A percentile compares a stretch with the other conserved stretches of the same genome.
These are phyloP conservation scores for Hemistola chrysoprasaria DNA, from an alignment of 2,888 invertebrate genomes.

Conservation along the genomic window DNA sequence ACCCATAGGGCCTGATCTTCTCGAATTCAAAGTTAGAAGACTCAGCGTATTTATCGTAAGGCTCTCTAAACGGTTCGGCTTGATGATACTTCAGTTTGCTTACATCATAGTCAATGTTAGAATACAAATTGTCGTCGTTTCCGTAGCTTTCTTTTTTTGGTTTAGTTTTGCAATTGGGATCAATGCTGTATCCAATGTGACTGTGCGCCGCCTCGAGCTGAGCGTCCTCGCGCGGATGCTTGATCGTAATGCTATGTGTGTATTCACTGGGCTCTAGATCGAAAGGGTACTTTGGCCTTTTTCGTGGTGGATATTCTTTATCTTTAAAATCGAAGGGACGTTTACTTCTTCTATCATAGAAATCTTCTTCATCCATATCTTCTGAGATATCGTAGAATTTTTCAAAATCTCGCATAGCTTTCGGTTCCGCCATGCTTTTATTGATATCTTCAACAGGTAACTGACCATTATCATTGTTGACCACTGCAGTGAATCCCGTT, in stretches of 20 bases:
- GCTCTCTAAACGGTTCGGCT: conserved; percentile 49
- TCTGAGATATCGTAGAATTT: conserved; percentile 63
- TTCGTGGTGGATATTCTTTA: conserved; percentile 37
- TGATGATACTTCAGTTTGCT: conserved; percentile 55
- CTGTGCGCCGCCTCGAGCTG: conserved; percentile 53
- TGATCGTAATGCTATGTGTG: conserved; percentile 64
- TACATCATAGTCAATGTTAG: conserved; percentile 51
- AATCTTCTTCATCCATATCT: conserved; percentile 49
- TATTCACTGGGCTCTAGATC: conserved; percentile 68
- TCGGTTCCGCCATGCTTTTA: conserved; percentile 48
- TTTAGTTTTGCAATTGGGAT: conserved; percentile 69
- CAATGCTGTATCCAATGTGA: conserved; percentile 60
- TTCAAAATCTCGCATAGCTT: conserved; percentile 62
- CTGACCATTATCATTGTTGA: conserved; percentile 72
- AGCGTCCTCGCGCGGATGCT: conserved; percentile 60
- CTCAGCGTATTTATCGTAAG: conserved; percentile 59
- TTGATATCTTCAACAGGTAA: conserved; percentile 31
- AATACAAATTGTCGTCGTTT: conserved; percentile 45
- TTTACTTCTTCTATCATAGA: conserved; percentile 53
- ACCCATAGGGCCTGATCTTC: conserved; percentile 53
- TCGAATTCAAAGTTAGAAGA: conserved; percentile 57
- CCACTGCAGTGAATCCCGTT: conserved; percentile 81
- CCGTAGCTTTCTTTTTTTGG: conserved; percentile 54
- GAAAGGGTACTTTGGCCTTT: conserved; percentile 53
- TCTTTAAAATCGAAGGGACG: conserved; percentile 57